Evolutionary conservation across 64 coral and sea anemone genomes (phyloP).

Genomic region (Montipora sp.): DNA sequence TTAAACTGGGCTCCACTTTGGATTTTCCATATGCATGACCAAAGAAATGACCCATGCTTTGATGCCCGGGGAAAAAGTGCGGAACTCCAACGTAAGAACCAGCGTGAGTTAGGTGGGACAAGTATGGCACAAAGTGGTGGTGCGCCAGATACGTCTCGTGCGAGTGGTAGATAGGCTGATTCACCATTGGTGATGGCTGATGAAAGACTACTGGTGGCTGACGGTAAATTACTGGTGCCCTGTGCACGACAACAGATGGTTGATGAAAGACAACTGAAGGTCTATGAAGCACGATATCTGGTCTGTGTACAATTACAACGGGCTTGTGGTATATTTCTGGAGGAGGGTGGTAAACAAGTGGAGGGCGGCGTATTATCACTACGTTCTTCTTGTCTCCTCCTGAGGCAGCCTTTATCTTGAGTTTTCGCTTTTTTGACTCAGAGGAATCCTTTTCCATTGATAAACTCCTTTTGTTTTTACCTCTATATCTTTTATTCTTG

Average conservation of each 20-base stretch:
- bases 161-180: slow-evolving; percentile 74
- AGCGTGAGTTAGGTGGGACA: slow-evolving; percentile 52
- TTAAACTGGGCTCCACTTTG: slow-evolving; percentile 25
- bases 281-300: slow-evolving; percentile 80
- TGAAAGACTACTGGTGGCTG: slow-evolving; percentile 78
- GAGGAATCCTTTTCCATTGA: not conserved
- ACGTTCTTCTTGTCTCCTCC: slow-evolving; percentile 78
- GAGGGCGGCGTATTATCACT: slow-evolving; percentile 70
- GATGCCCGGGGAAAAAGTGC: slow-evolving; percentile 65
- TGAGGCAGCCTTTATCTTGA: slow-evolving; percentile 14
- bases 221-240: slow-evolving; percentile 75
- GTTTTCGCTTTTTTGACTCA: not conserved
- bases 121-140: slow-evolving; percentile 49
- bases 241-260: slow-evolving; percentile 72
- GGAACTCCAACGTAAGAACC: slow-evolving; percentile 66
- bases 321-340: slow-evolving; percentile 84
- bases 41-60: slow-evolving; percentile 35
- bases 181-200: slow-evolving; percentile 80
- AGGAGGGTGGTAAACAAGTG: slow-evolving; percentile 81
- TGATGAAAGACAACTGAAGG: slow-evolving; percentile 83
- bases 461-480: slow-evolving; percentile 2
- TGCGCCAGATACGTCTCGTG: slow-evolving; percentile 76
- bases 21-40: slow-evolving; percentile 68
- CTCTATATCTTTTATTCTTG: not conserved
- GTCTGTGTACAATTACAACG: slow-evolving; percentile 75